phyloP scores from a whole-genome alignment of 1,140 invertebrate genomes.

The Drosophila bocki region DNA sequence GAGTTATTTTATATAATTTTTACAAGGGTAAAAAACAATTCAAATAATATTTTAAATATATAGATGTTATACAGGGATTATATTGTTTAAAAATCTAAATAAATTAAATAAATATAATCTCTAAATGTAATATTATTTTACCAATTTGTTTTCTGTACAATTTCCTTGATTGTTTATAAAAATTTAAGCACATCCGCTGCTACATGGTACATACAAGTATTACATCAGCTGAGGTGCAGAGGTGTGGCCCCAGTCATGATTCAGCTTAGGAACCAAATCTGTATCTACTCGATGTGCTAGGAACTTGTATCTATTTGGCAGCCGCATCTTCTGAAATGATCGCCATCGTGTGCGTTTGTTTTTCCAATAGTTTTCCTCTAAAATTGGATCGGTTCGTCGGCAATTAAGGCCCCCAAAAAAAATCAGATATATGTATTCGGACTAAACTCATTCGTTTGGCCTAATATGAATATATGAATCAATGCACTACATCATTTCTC shows the following conservation, averaged over 20 bases:
- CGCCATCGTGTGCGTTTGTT: constrained; percentile 24
- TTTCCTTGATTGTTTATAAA: constrained; percentile 42
- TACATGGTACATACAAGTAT: not conserved
- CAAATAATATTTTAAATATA: not conserved
- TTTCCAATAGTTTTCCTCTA: constrained; percentile 58
- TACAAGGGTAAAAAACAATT: not conserved
- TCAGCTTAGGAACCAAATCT: constrained; percentile 30
- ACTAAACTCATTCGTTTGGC: constrained; percentile 40
- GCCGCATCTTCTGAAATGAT: constrained; percentile 36
- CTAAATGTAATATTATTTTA: not conserved
- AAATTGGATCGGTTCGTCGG: constrained; percentile 61
- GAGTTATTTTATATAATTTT: not conserved
- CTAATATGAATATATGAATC: constrained; percentile 30
- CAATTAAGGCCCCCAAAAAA: constrained; percentile 65
- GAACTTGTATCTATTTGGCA: constrained; percentile 51
- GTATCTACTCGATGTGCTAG: constrained; percentile 30
- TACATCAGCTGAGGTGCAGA: constrained; percentile 39
- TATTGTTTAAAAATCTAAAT: not conserved
- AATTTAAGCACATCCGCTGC: constrained; percentile 44
- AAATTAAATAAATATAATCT: too few relatives aligned
- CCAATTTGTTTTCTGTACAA: constrained; percentile 8
- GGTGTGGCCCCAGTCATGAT: constrained; percentile 42
- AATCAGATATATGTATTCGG: constrained; percentile 34
- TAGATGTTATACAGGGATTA: not conserved
- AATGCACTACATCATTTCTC: constrained; percentile 19